Percentiles rank a stretch among this genome's conserved stretches.
These are phyloP conservation scores for Rhinopomastus cyanomelas DNA, from an alignment of 2,113 vertebrate genomes.

Conservation along the genomic window DNA sequence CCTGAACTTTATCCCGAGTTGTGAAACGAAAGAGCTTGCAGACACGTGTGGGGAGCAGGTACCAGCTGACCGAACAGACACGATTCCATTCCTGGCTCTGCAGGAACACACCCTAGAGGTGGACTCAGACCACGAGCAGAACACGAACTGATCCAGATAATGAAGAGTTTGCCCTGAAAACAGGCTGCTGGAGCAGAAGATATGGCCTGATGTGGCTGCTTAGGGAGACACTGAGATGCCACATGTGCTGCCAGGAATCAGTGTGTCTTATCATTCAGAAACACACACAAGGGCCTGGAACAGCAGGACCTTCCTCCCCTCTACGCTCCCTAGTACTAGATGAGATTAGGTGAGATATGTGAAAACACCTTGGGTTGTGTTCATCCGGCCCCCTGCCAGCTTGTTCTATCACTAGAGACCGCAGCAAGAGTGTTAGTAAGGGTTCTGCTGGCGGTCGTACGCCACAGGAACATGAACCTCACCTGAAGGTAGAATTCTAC, in stretches of 20 bases:
- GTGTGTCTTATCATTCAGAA: background rate
- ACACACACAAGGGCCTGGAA: background rate
- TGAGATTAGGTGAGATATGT: background rate
- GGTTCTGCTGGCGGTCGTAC: background rate
- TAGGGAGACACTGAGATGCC: background rate
- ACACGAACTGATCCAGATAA: background rate
- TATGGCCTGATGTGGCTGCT: background rate
- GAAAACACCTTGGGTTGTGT: background rate
- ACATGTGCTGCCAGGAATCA: background rate
- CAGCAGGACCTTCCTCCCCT: background rate
- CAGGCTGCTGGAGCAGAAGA: background rate
- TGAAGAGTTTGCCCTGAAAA: background rate
- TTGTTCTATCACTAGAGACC: background rate
- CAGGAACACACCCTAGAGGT: background rate
- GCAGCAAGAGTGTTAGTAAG: background rate
- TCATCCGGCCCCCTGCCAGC: background rate
- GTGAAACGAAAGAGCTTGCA: constrained; percentile 13
- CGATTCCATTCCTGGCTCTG: background rate
- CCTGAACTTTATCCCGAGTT: constrained; percentile 29
- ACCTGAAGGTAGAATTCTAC: background rate
- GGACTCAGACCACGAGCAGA: background rate
- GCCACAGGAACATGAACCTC: background rate
- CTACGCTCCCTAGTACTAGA: background rate
- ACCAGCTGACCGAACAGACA: background rate
- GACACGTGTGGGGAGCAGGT: background rate